Evolutionary conservation across 2,113 vertebrate genomes (phyloP).

Genomic region (Drymodes brunneopygia): DNA sequence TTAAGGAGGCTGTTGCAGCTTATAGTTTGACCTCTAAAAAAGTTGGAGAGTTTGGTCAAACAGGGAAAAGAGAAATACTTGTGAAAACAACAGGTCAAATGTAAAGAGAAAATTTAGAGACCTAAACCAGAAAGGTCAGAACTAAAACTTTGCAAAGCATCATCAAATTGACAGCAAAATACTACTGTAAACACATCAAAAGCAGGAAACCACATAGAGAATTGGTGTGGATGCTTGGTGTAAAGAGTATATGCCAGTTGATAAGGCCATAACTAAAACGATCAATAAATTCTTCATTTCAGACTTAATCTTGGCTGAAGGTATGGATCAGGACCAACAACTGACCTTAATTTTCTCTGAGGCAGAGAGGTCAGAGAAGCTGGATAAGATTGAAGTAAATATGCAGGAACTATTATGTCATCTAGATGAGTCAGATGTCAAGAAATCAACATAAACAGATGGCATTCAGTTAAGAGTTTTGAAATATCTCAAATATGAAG

Average conservation of each 20-base stretch:
- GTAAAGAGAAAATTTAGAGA: background rate
- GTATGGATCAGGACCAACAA: background rate
- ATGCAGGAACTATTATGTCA: background rate
- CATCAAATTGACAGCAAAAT: background rate
- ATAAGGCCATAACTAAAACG: background rate
- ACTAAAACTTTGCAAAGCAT: background rate
- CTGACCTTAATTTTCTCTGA: background rate
- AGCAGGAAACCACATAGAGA: background rate
- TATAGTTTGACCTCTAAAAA: background rate
- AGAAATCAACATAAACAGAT: background rate
- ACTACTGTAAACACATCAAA: background rate
- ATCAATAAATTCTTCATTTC: background rate
- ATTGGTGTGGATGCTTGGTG: background rate
- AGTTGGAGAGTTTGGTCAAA: background rate
- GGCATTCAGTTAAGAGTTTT: background rate
- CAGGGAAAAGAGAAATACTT: background rate
- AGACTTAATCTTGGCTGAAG: background rate
- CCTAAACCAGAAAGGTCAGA: background rate
- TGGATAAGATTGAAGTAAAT: background rate
- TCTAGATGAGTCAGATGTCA: background rate
- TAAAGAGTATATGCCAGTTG: background rate
- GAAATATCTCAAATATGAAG: background rate
- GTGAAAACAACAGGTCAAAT: background rate
- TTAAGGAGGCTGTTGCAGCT: background rate
- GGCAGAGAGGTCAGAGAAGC: background rate